Percentiles rank a stretch among this genome's conserved stretches.
Conservation (phyloP, 1,140 invertebrate species). For the Drosophila setifemur region DNA sequence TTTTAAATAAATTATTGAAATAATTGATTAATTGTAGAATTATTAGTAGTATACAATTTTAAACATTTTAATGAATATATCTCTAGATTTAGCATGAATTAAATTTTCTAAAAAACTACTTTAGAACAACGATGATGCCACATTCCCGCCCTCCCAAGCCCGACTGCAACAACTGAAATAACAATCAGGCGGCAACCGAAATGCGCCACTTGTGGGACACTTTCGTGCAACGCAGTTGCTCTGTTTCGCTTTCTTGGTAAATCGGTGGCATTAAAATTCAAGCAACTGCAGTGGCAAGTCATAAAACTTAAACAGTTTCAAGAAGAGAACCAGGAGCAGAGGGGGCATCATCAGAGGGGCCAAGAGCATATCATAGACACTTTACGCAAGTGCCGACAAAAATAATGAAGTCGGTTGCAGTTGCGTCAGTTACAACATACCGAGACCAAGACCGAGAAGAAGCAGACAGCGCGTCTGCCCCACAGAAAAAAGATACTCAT, state of each 20-base stretch:
- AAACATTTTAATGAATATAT: background rate
- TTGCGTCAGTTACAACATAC: constrained; percentile 50
- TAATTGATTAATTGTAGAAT: too few species aligned
- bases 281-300: constrained; percentile 68
- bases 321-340: constrained; percentile 12
- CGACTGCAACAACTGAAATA: constrained; percentile 33
- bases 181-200: constrained; percentile 17
- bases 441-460: background rate
- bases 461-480: constrained; percentile 43
- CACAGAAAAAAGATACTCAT: constrained; percentile 14
- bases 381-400: constrained; percentile 71
- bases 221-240: constrained; percentile 22
- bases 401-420: constrained; percentile 40
- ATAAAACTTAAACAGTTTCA: constrained; percentile 67
- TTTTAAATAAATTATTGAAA: too few species aligned
- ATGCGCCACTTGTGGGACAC: constrained; percentile 16
- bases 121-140: too few species aligned
- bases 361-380: constrained; percentile 46
- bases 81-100: background rate
- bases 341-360: background rate
- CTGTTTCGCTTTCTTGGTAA: constrained; percentile 63
- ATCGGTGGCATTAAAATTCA: constrained; percentile 69
- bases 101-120: background rate
- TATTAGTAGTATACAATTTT: too few species aligned
- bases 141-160: background rate